Conservation (phyloP, 2,113 vertebrate genomes). For the Theristicus caerulescens region DNA sequence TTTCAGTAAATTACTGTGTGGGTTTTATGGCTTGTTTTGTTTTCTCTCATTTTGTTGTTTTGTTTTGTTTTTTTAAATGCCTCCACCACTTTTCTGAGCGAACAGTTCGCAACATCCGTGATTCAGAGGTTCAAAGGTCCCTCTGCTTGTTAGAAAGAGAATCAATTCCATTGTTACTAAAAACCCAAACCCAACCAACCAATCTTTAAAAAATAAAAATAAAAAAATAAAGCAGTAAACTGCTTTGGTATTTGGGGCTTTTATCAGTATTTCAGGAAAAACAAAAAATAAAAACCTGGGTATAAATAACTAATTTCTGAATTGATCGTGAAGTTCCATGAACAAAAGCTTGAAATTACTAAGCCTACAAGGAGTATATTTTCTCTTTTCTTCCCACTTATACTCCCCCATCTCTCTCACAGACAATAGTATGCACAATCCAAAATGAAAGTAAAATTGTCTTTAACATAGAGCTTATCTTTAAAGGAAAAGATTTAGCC, state of each 20-base stretch:
- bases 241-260: not conserved
- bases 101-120: not conserved
- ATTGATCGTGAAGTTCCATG: not conserved
- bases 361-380: not conserved
- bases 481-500: not conserved
- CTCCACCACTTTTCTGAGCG: not conserved
- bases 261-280: not conserved
- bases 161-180: not conserved
- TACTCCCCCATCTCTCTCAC: not conserved
- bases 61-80: not conserved
- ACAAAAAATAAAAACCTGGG: not conserved
- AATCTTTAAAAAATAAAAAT: not conserved
- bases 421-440: not conserved
- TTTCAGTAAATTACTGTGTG: not conserved
- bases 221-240: not conserved
- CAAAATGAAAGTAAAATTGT: not conserved
- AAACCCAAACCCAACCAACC: fast-evolving
- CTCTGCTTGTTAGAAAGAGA: not conserved
- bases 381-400: not conserved
- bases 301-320: not conserved
- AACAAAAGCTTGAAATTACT: not conserved
- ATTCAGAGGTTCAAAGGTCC: not conserved
- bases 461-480: not conserved
- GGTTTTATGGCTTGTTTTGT: not conserved
- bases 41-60: not conserved